These are phyloP conservation scores for Sphaerophoria rueppellii DNA, from an alignment of 2,888 invertebrate species.

Conservation along the genomic window DNA sequence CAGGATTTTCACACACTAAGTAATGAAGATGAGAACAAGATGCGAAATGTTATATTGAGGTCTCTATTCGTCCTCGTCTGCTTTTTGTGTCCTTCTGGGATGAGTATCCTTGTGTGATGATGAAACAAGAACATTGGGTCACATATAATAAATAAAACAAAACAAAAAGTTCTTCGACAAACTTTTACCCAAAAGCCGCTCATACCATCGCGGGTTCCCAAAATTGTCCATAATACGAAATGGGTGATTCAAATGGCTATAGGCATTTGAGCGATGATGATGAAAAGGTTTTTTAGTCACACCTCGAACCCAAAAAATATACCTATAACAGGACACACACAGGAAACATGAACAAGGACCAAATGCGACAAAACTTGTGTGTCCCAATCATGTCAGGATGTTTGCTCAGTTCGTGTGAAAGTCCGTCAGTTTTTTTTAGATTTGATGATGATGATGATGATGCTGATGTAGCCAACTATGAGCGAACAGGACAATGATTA, in stretches of 20 bases:
- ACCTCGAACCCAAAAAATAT: neutral
- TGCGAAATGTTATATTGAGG: slow-evolving; percentile 47
- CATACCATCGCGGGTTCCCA: slow-evolving; percentile 1
- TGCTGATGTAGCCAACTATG: slow-evolving; percentile 12
- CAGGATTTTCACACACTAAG: slow-evolving; percentile 10
- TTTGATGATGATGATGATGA: slow-evolving; percentile 11
- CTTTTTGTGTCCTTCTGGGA: neutral
- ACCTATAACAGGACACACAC: neutral
- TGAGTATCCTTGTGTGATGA: neutral
- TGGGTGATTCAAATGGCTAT: slow-evolving; percentile 37
- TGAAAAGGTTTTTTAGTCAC: slow-evolving; percentile 9
- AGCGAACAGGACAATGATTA: slow-evolving; percentile 37
- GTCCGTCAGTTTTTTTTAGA: slow-evolving; percentile 10
- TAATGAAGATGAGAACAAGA: slow-evolving; percentile 64
- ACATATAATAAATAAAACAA: slow-evolving; percentile 6
- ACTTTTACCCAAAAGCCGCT: slow-evolving; percentile 22
- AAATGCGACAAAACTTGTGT: slow-evolving; percentile 11
- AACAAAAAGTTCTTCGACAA: neutral
- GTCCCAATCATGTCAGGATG: slow-evolving; percentile 50
- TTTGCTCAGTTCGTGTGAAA: slow-evolving; percentile 40
- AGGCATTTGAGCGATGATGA: slow-evolving; percentile 30
- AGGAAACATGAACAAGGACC: no score
- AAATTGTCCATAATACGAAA: slow-evolving; percentile 16
- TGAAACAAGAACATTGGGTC: slow-evolving; percentile 29
- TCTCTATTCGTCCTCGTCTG: slow-evolving; percentile 15